Percentiles rank a stretch among this genome's conserved stretches.
Conservation (phyloP, 2,797 vertebrate genomes). For the Emydoidea blandingii region DNA sequence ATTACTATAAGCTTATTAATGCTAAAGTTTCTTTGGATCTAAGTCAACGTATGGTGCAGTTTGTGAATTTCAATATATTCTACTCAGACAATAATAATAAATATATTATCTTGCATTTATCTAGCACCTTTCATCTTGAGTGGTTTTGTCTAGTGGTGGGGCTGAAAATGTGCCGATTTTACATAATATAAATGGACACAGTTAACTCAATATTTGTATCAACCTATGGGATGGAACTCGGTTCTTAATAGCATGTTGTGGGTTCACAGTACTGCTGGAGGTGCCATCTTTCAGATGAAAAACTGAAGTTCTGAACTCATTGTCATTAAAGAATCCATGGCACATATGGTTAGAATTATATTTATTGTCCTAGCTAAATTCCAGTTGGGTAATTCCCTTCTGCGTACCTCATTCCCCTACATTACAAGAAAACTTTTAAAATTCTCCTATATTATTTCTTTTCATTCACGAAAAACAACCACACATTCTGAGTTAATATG, state of each 20-base stretch:
- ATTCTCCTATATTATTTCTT: too few relatives aligned
- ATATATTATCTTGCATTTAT: background rate
- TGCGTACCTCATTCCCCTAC: background rate
- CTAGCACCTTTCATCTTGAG: background rate
- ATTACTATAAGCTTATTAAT: background rate
- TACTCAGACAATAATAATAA: background rate
- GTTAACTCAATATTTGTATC: background rate
- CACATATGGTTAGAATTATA: background rate
- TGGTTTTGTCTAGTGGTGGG: background rate
- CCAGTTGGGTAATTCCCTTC: background rate
- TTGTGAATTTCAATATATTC: background rate
- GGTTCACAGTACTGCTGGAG: background rate
- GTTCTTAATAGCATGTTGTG: background rate
- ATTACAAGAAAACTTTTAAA: background rate
- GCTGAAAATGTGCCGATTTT: background rate
- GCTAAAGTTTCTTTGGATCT: background rate
- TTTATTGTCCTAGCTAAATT: background rate
- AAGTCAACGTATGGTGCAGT: background rate
- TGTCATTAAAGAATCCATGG: background rate
- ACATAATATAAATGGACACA: background rate
- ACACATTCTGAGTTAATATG: background rate
- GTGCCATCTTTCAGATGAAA: background rate
- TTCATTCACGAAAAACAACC: background rate
- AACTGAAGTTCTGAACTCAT: background rate
- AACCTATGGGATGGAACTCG: background rate